Evolutionary conservation across 2,113 vertebrate species (phyloP).

Genomic region (Megaptera novaeangliae): DNA sequence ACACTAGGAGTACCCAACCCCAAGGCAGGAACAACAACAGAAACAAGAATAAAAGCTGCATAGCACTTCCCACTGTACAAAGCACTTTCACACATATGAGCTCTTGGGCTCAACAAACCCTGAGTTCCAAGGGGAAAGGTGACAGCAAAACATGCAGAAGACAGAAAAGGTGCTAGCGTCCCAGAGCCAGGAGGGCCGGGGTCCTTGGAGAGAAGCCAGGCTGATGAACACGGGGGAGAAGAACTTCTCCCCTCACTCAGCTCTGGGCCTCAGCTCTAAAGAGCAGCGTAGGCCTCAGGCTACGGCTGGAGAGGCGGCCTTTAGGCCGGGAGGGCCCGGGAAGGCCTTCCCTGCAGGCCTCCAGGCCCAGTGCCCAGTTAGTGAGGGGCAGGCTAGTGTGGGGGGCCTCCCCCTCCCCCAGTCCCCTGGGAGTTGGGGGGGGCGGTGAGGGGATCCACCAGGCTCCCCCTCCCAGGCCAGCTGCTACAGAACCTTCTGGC

Average conservation of each 20-base stretch:
- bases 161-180: slow-evolving; percentile 27
- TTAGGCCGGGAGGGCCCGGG: neutral
- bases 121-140: slow-evolving; percentile 8
- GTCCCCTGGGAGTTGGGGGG: slow-evolving; percentile 64
- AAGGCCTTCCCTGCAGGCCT: slow-evolving; percentile 18
- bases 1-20: neutral
- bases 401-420: slow-evolving; percentile 63
- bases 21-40: neutral
- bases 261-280: slow-evolving; percentile 14
- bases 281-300: slow-evolving; percentile 11
- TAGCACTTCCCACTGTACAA: neutral
- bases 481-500: slow-evolving; percentile 56
- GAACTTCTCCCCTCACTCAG: slow-evolving; percentile 27
- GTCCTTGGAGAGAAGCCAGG: neutral
- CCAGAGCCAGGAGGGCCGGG: neutral
- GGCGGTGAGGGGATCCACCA: slow-evolving; percentile 51
- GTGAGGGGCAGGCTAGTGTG: slow-evolving; percentile 25
- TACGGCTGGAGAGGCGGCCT: neutral
- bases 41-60: neutral
- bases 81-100: neutral
- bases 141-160: slow-evolving; percentile 4
- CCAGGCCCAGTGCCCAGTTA: slow-evolving; percentile 54
- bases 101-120: slow-evolving; percentile 4
- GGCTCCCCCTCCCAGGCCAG: slow-evolving; percentile 47
- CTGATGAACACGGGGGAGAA: neutral